Base-by-base conservation (phyloP, 2,888 invertebrate genomes). In the Drosophila conformis region DNA sequence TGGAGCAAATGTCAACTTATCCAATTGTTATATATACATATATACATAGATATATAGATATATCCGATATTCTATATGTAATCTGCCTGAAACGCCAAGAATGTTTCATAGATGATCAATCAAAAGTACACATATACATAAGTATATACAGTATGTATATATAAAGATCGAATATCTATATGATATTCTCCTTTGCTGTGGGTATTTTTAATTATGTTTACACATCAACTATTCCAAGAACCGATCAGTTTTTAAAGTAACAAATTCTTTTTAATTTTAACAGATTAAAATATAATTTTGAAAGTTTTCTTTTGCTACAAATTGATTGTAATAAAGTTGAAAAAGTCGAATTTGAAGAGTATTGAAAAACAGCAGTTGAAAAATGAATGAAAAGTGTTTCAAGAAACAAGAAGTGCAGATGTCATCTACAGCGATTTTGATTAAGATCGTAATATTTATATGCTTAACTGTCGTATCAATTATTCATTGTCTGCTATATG, bases 1-100 rank as follows among this genome's bases (percentile, higher is more conserved):
- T 27, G 21, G 4, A 15, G 18, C 8, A 33, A 6, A 11, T n/a
- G 21, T 3, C 4, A 25, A 3, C 48, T 48, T 29, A 63, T 62
- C 58, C 58, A 70, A 38, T 52, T 71, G 64, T 59, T 56, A 29
- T 25, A 63, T 11, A 33, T 27, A 42, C 2, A 35, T n/a, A 38
- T 33, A 18, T 46, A 46, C 25, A 31, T 42, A 21, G 2, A 21
- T 21, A 21, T 10, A 31, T 21, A 21, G 5, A 21, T 21, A 21
- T 10, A 21, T 21, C 11, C 11, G 25, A 46, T 46, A 15, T 46
- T 46, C 7, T 25, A 15, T 4, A 8, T 46, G 46, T 46, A 25
- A 46, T 25, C 25, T 46, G 15, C 15, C 38, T 38, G 38, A 46
- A 46, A 46, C 46, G 46, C 25, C 25, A 46, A 2, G 46, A 25